Evolutionary conservation across 2,113 vertebrate genomes (phyloP).

Genomic region (Tringa solitaria): DNA sequence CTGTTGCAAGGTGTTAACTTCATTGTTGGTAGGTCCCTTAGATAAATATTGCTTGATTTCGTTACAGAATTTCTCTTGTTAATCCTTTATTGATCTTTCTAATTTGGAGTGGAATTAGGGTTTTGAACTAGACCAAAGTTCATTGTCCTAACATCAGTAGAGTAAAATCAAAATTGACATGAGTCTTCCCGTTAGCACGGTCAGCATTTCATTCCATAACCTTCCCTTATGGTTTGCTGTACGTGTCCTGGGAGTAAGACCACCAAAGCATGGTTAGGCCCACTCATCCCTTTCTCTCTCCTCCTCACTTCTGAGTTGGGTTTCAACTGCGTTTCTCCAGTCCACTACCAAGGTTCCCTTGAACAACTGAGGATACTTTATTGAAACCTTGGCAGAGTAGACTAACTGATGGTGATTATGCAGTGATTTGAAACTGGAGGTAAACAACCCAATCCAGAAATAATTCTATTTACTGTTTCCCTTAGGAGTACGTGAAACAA

Average conservation of each 20-base stretch:
- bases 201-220: neutral
- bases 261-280: neutral
- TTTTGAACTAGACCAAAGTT: neutral
- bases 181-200: neutral
- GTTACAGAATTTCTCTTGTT: neutral
- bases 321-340: neutral
- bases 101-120: neutral
- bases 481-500: neutral
- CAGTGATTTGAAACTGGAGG: neutral
- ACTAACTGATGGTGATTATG: neutral
- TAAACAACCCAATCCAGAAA: neutral
- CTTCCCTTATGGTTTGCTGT: neutral
- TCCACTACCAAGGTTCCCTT: neutral
- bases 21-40: neutral
- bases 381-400: neutral
- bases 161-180: neutral
- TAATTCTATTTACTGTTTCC: neutral
- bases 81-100: neutral
- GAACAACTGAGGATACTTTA: neutral
- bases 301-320: neutral
- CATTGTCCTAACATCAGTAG: neutral
- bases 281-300: neutral
- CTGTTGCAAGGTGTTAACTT: neutral
- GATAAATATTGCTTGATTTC: neutral
- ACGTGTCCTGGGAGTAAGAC: accelerated